Percentiles rank a stretch among this genome's conserved stretches.
These are phyloP conservation scores for Anas bahamensis DNA, from an alignment of 2,797 vertebrate species.

Conservation along the genomic window DNA sequence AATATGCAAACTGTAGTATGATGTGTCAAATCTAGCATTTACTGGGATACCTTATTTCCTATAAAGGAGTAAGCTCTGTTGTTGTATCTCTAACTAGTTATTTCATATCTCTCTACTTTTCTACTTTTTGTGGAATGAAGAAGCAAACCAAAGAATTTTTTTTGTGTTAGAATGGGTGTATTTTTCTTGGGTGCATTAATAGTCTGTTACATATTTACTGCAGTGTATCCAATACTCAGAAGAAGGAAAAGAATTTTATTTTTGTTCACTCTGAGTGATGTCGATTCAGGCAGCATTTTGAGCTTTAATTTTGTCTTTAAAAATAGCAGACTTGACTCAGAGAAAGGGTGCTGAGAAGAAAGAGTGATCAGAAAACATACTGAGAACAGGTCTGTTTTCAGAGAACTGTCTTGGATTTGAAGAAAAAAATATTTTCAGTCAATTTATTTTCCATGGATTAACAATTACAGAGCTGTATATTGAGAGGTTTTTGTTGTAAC, in stretches of 20 bases:
- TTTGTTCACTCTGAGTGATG: background rate
- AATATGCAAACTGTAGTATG: background rate
- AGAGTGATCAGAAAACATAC: background rate
- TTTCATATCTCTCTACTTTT: background rate
- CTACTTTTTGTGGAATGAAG: background rate
- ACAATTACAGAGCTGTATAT: background rate
- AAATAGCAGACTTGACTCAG: background rate
- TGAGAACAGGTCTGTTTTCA: background rate
- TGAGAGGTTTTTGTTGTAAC: background rate
- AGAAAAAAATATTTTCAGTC: background rate
- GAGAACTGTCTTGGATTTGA: background rate
- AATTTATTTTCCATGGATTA: background rate
- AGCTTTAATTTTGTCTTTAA: background rate
- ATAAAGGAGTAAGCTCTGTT: background rate
- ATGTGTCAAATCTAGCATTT: background rate
- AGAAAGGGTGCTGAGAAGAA: background rate
- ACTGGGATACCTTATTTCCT: background rate
- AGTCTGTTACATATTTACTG: background rate
- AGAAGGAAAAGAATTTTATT: background rate
- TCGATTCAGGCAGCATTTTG: background rate
- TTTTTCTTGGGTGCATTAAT: background rate
- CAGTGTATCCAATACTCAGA: background rate
- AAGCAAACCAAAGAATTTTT: background rate
- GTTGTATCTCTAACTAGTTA: background rate
- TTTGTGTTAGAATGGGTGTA: background rate